Evolutionary conservation across 2,113 vertebrate genomes (phyloP).

Genomic region (Sebastes fasciatus): DNA sequence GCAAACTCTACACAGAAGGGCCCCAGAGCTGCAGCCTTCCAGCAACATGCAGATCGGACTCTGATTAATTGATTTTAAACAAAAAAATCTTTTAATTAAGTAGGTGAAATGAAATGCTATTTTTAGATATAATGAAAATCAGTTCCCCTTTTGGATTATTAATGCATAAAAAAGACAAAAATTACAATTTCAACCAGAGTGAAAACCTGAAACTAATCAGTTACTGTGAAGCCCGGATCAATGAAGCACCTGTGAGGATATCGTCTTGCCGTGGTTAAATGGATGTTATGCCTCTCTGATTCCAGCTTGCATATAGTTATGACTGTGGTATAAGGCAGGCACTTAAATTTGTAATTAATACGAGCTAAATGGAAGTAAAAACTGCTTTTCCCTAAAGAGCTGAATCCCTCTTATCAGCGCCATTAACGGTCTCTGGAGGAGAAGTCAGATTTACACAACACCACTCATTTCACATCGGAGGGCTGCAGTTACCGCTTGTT

Average conservation of each 20-base stretch:
- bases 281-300: slow-evolving; percentile 9
- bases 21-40: too few species aligned
- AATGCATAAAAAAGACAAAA: neutral
- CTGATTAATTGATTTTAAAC: slow-evolving; percentile 3
- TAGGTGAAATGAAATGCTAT: slow-evolving; percentile 21
- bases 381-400: slow-evolving; percentile 5
- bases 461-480: neutral
- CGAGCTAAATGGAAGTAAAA: slow-evolving; percentile 26
- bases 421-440: slow-evolving; percentile 30
- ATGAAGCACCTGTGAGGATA: slow-evolving; percentile 10
- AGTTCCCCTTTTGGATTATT: neutral
- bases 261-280: neutral
- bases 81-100: neutral
- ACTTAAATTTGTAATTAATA: slow-evolving; percentile 40
- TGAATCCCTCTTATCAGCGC: neutral
- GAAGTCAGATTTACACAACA: neutral
- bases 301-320: slow-evolving; percentile 6
- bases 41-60: neutral
- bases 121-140: slow-evolving; percentile 17
- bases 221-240: neutral
- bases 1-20: too few species aligned
- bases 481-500: neutral
- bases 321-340: neutral
- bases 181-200: neutral
- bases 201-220: neutral